These are phyloP conservation scores for Drosophila arizonae DNA, from an alignment of 1,140 invertebrate species.

Conservation along the genomic window DNA sequence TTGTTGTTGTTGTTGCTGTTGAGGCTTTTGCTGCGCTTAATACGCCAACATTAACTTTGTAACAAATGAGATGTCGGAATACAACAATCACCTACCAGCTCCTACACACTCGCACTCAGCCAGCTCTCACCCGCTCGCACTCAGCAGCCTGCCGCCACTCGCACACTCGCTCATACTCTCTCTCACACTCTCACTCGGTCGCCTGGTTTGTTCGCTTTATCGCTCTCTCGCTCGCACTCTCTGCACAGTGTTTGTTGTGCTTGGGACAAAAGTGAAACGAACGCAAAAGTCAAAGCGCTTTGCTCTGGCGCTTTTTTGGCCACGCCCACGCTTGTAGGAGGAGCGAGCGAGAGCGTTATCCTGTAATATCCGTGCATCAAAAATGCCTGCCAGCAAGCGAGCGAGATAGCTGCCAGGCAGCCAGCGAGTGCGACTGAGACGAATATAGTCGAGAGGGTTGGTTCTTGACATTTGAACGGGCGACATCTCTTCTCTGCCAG, in stretches of 20 bases:
- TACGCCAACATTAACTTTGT: slow-evolving; percentile 81
- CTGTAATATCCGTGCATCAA: slow-evolving; percentile 71
- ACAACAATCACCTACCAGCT: slow-evolving; percentile 73
- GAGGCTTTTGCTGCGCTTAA: slow-evolving; percentile 79
- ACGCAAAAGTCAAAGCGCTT: slow-evolving; percentile 81
- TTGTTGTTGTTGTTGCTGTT: slow-evolving; percentile 61
- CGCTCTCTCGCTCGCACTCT: slow-evolving; percentile 9
- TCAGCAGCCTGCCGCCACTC: not conserved
- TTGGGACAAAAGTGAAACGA: slow-evolving; percentile 74
- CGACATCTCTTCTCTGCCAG: slow-evolving; percentile 71
- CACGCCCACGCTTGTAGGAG: slow-evolving; percentile 65
- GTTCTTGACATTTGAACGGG: slow-evolving; percentile 80
- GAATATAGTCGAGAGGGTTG: slow-evolving; percentile 64
- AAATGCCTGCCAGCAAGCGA: slow-evolving; percentile 48
- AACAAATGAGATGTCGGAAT: slow-evolving; percentile 80
- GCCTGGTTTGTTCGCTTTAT: not conserved
- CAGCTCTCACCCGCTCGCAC: not conserved
- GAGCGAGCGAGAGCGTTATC: slow-evolving; percentile 71
- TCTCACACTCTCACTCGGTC: not conserved
- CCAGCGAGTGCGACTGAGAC: slow-evolving; percentile 46
- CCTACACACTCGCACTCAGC: slow-evolving; percentile 16
- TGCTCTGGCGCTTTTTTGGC: slow-evolving; percentile 49
- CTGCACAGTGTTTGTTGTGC: slow-evolving; percentile 57
- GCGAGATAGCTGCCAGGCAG: slow-evolving; percentile 25
- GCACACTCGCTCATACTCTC: slow-evolving; percentile 1